Base-by-base conservation (phyloP, 1,140 invertebrate genomes). In the Dinoponera quadriceps region DNA sequence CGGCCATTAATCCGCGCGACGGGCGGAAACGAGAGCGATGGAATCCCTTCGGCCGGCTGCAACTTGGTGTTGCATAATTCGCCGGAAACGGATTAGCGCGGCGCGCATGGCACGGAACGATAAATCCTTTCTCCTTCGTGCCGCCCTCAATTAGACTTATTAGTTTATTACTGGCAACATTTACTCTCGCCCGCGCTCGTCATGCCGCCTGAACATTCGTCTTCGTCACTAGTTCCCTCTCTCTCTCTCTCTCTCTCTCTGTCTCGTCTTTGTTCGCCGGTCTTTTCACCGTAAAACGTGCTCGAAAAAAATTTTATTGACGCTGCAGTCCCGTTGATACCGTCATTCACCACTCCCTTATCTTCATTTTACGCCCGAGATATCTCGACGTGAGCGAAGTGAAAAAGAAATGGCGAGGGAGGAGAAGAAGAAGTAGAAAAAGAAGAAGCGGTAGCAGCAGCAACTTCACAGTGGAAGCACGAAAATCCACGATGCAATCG, bases 121-220 rank as follows among this genome's bases (percentile, higher is more conserved):
- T 69, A 57, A 80, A 69, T 80, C 51, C 33, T 69, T 66, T 54
- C 60, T 57, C 33, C 63, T 25, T 48, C 22, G 22, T 29, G 33
- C 65, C 75, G 9, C 11, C 1, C n/a, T 80, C 51, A 69, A 69
- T 69, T 69, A 69, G 18, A 78, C 13, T 68, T 69, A 69, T 78
- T 78, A 71, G n/a, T 80, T 78, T 57, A 78, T 68, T 55, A 59
- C 22, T 4, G 25, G 25, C n/a, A 55, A 68, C 38, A 48, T 59
- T 80, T 48, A 51, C 38, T 48, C 48, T 14, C 3, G 38, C 7
- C 29, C 7, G 33, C 44, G 49, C 25, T 27, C n/a, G 3, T 27
- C 25, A 14, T 2, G 18, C 18, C 38, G 14, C 11, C 14, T 18
- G 5, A 44, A 3, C 9, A 11, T 18, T 68, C 29, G 14, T 27